Evolutionary conservation across 1,140 invertebrate genomes (phyloP).

Genomic region (Glomeris maerens): DNA sequence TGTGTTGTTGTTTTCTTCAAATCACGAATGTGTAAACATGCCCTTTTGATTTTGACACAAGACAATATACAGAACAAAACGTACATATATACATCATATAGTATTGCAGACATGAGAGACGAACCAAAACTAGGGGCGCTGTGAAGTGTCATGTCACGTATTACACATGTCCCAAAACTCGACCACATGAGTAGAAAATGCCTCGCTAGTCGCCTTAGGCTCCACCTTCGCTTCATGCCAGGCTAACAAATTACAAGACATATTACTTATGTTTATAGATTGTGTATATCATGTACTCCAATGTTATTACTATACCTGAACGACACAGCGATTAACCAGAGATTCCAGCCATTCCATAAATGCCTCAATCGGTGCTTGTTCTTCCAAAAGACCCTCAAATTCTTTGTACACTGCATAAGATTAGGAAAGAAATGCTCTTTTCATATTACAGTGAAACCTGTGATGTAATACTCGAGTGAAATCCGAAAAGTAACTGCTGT

Average conservation of each 20-base stretch:
- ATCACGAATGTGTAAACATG: no score
- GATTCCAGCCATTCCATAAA: slow-evolving; percentile 37
- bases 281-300: no score
- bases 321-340: slow-evolving; percentile 35
- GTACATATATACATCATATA: no score
- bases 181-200: slow-evolving; percentile 39
- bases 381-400: slow-evolving; percentile 35
- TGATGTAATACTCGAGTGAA: no score
- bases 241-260: no score
- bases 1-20: no score
- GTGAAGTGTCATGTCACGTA: slow-evolving; percentile 38
- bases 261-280: no score
- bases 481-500: no score
- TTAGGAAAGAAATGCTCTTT: background rate
- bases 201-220: slow-evolving; percentile 27
- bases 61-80: no score
- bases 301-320: slow-evolving; percentile 27
- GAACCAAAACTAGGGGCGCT: slow-evolving; percentile 40
- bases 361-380: slow-evolving; percentile 34
- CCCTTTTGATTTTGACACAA: no score
- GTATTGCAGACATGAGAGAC: no score
- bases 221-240: slow-evolving; percentile 21
- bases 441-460: no score
- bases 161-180: slow-evolving; percentile 35
- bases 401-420: slow-evolving; percentile 31